phyloP scores from a whole-genome alignment of 2,797 vertebrate genomes.

The Philypnodon macrostomus region DNA sequence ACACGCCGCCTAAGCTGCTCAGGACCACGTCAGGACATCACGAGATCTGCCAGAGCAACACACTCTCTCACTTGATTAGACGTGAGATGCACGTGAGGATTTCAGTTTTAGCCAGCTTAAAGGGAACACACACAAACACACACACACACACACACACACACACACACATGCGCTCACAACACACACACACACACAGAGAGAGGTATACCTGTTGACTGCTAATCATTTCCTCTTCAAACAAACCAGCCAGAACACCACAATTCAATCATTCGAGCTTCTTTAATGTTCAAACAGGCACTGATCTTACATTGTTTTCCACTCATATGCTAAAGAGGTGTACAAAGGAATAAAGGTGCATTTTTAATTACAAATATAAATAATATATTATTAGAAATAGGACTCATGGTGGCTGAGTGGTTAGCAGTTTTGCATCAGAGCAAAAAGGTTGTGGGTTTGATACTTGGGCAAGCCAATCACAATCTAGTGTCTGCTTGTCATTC shows the following conservation, averaged over 20 bases:
- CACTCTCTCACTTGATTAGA: slow-evolving; percentile 37
- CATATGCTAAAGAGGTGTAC: no score
- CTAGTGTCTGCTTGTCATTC: no score
- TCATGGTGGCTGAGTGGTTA: no score
- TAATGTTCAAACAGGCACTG: slow-evolving; percentile 41
- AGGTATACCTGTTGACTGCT: slow-evolving; percentile 48
- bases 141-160: slow-evolving; percentile 20
- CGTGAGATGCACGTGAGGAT: slow-evolving; percentile 61
- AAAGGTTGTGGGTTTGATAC: no score
- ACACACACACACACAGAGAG: slow-evolving; percentile 23
- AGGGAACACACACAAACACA: slow-evolving; percentile 31
- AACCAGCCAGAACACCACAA: slow-evolving; percentile 30
- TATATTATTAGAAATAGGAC: no score
- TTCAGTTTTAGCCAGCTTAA: slow-evolving; percentile 51
- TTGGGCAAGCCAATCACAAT: no score
- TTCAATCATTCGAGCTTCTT: slow-evolving; percentile 13
- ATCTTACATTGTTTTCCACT: slow-evolving; percentile 6
- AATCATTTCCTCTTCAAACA: slow-evolving; percentile 26
- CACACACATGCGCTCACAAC: slow-evolving; percentile 10
- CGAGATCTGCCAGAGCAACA: slow-evolving; percentile 25
- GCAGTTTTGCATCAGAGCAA: no score
- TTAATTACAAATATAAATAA: no score
- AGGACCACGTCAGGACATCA: slow-evolving; percentile 36
- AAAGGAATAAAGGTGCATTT: no score
- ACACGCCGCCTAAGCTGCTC: slow-evolving; percentile 55